These are phyloP conservation scores for Channallabes apus DNA, from an alignment of 2,797 vertebrate genomes.

Conservation along the genomic window DNA sequence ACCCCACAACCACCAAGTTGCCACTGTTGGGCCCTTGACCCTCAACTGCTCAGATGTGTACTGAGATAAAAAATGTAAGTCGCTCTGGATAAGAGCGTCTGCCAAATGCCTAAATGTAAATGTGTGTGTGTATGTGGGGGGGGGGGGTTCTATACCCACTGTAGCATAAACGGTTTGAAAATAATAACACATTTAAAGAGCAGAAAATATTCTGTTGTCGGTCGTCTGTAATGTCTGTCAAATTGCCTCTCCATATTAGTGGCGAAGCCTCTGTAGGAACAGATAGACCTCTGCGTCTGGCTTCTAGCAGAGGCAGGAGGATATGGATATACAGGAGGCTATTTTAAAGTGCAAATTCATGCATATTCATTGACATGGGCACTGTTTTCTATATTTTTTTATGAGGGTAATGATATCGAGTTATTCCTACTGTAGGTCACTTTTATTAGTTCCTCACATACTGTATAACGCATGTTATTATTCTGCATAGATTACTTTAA, in stretches of 20 bases:
- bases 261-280: neutral
- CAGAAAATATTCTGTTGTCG: neutral
- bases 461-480: neutral
- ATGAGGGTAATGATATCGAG: conserved; percentile 14
- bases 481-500: conserved; percentile 9
- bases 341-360: neutral
- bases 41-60: too few relatives aligned
- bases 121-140: too few relatives aligned
- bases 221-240: neutral
- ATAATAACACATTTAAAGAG: neutral
- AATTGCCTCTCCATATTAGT: neutral
- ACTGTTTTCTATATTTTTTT: neutral
- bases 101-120: too few relatives aligned
- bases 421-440: neutral
- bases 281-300: neutral
- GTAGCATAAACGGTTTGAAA: neutral
- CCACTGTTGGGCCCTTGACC: too few relatives aligned
- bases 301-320: neutral
- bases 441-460: neutral
- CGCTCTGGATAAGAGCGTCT: too few relatives aligned
- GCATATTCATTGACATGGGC: neutral
- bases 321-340: neutral
- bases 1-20: too few relatives aligned
- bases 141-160: too few relatives aligned
- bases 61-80: too few relatives aligned